These are phyloP conservation scores for Phrixothrix hirtus DNA, from an alignment of 2,888 invertebrate genomes.

Conservation along the genomic window DNA sequence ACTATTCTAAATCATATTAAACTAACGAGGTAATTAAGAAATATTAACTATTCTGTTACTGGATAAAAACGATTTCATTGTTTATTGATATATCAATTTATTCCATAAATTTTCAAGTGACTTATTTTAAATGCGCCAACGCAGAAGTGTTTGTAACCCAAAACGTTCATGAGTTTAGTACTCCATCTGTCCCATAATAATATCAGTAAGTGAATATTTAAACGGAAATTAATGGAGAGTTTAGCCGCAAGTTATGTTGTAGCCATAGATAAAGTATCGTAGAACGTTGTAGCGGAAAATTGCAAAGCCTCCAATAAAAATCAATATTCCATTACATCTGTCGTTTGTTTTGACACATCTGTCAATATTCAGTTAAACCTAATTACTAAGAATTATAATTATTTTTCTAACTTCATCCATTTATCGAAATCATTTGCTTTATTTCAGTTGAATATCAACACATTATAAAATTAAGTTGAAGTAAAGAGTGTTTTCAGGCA, in stretches of 20 bases:
- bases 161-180: too few relatives aligned
- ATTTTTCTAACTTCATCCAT: neutral
- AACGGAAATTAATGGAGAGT: slow-evolving; percentile 7
- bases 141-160: too few relatives aligned
- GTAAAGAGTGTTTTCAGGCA: neutral
- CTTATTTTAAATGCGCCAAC: too few relatives aligned
- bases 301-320: slow-evolving; percentile 10
- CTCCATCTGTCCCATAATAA: slow-evolving; percentile 7
- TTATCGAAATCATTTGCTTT: neutral
- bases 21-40: too few relatives aligned
- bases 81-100: too few relatives aligned
- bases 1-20: too few relatives aligned
- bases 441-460: neutral
- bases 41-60: too few relatives aligned
- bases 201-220: slow-evolving; percentile 11
- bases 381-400: slow-evolving; percentile 1
- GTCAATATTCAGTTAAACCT: neutral
- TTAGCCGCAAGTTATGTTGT: slow-evolving; percentile 6
- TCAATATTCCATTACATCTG: slow-evolving; percentile 5
- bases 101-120: too few relatives aligned
- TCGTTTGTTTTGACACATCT: slow-evolving; percentile 4
- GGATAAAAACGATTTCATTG: too few relatives aligned
- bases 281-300: slow-evolving; percentile 14
- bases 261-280: too few relatives aligned
- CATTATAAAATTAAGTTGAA: neutral